Percentiles rank a stretch among this genome's conserved stretches.
phyloP scores from a whole-genome alignment of 2,888 invertebrate species.

The Pachymerium ferrugineum region DNA sequence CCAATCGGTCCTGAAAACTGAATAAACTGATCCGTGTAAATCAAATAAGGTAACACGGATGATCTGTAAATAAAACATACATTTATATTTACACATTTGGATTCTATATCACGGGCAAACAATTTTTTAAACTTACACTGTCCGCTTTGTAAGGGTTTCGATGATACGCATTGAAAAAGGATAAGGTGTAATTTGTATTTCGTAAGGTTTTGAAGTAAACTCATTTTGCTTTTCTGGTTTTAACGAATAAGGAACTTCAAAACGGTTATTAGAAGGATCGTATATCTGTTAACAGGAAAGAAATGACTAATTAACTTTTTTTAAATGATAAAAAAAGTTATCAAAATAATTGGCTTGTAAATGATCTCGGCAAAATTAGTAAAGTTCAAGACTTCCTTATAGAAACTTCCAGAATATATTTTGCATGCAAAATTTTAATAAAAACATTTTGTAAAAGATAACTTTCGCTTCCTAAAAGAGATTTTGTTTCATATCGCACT shows the following conservation, averaged over 20 bases:
- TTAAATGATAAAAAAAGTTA: neutral
- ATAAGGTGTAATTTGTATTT: slow-evolving; percentile 56
- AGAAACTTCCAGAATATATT: too few species aligned
- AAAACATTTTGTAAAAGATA: slow-evolving; percentile 42
- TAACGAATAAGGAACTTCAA: slow-evolving; percentile 55
- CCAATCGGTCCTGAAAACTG: slow-evolving; percentile 43
- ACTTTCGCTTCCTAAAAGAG: neutral
- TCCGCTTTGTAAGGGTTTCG: neutral
- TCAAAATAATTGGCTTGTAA: too few species aligned
- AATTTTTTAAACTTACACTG: neutral
- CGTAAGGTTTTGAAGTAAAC: slow-evolving; percentile 42
- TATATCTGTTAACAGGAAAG: slow-evolving; percentile 34
- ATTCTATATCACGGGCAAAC: too few species aligned
- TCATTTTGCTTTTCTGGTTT: slow-evolving; percentile 48
- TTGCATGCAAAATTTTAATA: neutral
- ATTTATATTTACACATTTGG: too few species aligned
- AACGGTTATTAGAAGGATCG: slow-evolving; percentile 32
- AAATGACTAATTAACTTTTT: neutral
- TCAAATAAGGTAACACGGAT: too few species aligned
- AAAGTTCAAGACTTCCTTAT: too few species aligned
- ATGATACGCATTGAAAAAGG: slow-evolving; percentile 42
- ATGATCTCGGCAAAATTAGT: too few species aligned
- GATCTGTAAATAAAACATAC: too few species aligned
- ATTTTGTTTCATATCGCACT: too few species aligned
- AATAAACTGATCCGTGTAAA: slow-evolving; percentile 43